phyloP scores from a whole-genome alignment of 2,797 vertebrate species.

The Pipistrellus pygmaeus region DNA sequence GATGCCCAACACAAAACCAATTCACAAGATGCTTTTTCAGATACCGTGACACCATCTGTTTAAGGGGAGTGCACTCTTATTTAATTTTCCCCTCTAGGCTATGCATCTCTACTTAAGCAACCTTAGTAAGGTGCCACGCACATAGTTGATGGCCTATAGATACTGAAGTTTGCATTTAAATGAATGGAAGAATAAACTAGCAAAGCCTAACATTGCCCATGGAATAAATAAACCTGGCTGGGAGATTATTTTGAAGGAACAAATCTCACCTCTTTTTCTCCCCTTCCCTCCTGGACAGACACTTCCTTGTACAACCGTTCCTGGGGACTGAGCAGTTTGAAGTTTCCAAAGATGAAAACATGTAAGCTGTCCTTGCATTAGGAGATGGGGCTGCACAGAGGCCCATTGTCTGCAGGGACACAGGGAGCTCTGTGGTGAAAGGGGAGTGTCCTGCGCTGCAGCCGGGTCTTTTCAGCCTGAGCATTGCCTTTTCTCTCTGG shows the following conservation, averaged over 20 bases:
- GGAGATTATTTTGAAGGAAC: constrained; percentile 47
- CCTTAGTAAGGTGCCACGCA: constrained; percentile 1
- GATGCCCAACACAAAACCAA: constrained; percentile 3
- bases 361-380: constrained; percentile 57
- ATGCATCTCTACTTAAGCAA: not conserved
- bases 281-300: constrained; percentile 45
- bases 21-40: not conserved
- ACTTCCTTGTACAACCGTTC: constrained; percentile 56
- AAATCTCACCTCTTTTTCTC: constrained; percentile 57
- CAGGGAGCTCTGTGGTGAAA: constrained; percentile 82
- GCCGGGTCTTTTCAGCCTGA: constrained; percentile 76
- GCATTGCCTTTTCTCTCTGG: constrained; percentile 85
- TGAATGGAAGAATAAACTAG: not conserved
- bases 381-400: constrained; percentile 82
- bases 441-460: constrained; percentile 80
- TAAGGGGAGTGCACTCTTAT: not conserved
- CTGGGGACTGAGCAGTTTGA: constrained; percentile 66
- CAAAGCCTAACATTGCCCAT: not conserved
- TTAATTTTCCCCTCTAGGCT: constrained; percentile 9
- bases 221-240: constrained; percentile 22
- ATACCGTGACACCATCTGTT: not conserved
- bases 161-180: constrained; percentile 39
- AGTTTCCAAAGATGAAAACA: constrained; percentile 76
- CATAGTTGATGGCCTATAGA: constrained; percentile 31
- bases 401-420: constrained; percentile 83